Conservation (phyloP, 2,888 invertebrate species). For the Ophion ellenae region DNA sequence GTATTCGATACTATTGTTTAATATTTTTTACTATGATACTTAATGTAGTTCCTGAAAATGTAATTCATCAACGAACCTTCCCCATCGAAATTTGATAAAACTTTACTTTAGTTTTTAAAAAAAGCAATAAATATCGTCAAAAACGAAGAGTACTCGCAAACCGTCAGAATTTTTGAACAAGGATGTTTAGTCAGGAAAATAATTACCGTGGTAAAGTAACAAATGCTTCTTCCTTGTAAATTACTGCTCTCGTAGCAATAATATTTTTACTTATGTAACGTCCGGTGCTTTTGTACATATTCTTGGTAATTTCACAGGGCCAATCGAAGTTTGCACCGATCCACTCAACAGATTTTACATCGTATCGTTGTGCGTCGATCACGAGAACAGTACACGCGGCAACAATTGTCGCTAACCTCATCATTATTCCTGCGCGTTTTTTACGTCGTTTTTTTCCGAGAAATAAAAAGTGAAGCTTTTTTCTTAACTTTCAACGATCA, state of each 20-base stretch:
- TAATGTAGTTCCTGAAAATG: too few relatives aligned
- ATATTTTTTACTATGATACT: too few relatives aligned
- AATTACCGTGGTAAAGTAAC: conserved; percentile 85
- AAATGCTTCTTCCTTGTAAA: conserved; percentile 86
- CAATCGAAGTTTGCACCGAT: conserved; percentile 84
- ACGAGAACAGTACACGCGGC: conserved; percentile 64
- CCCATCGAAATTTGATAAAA: too few relatives aligned
- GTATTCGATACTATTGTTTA: too few relatives aligned
- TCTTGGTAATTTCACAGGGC: conserved; percentile 86
- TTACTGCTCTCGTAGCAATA: conserved; percentile 87
- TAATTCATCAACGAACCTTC: too few relatives aligned
- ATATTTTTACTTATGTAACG: conserved; percentile 86
- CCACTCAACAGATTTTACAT: conserved; percentile 80
- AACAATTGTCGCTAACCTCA: conserved; percentile 62
- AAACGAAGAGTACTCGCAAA: too few relatives aligned
- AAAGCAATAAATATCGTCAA: too few relatives aligned
- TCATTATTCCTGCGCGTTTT: conserved; percentile 55
- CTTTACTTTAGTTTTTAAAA: too few relatives aligned
- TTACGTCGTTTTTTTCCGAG: conserved; percentile 2
- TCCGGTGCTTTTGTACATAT: conserved; percentile 86
- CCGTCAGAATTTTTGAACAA: background rate
- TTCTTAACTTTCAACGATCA: conserved; percentile 10
- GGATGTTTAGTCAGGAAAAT: background rate
- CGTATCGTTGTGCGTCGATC: conserved; percentile 69
- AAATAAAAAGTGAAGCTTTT: background rate